Evolutionary conservation across 2,797 vertebrate genomes (phyloP), one percentile per base, ranked within the genome.

Genomic region (Kryptolebias ocellatus): DNA sequence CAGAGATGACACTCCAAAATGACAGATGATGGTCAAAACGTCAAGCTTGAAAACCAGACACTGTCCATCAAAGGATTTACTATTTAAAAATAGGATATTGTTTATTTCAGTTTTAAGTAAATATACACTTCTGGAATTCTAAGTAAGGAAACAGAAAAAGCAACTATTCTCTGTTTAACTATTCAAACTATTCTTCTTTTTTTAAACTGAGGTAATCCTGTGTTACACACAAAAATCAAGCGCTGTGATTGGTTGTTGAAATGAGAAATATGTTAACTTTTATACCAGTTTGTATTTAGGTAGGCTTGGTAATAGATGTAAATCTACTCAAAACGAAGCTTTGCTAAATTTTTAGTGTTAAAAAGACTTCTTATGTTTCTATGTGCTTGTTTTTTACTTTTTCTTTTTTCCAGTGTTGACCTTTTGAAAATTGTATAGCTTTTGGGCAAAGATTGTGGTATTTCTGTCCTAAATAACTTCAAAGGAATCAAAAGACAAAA

Each of bases 41-140:
- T 67, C 45, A 73, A 60, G 66, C 45, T 49, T 62, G 9, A 49
- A 80, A 72, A 81, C 61, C 75, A 67, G 60, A 64, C 20, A 18
- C n/a, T 28, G 31, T 39, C 51, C 24, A 20, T 34, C 24, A 31
- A 16, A 8, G 4, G 1, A 42, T 20, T 51, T 24, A 4, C 11
- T 12, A 14, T 51, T 24, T 24, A 28, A 28, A 60, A 65, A 14
- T 3, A 24, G 11, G 0, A 8, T 1, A 46, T 49, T n/a, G 7
- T 31, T 31, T 31, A 60, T n/a, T 7, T 7, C 11, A 29, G 9
- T 24, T 42, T 8, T 12, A n/a, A 37, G 14, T 54, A 10, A 54
- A 10, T 34, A n/a, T 17, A 54, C 15, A 53, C 5, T 67, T 75
- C 55, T 75, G 65, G 53, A 49, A 59, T 20, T 55, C 0, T n/a